Evolutionary conservation across 1,140 invertebrate species (phyloP), one percentile per base, ranked within the genome.

Genomic region (Drosophila persimilis): DNA sequence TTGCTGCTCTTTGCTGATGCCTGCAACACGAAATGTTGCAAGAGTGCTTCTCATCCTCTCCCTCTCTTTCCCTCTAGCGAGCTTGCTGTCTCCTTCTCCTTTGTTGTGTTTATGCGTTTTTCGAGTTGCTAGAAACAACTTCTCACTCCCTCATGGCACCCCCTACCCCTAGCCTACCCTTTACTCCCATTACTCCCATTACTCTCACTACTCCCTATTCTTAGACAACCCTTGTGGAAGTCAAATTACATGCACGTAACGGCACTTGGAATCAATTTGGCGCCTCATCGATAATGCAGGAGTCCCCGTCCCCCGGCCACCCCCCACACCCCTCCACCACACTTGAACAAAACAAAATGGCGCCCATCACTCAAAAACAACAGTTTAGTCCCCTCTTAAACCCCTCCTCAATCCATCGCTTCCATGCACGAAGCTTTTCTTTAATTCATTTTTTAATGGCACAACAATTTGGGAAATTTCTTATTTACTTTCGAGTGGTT

Each of bases 381-480:
- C 43, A 57, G 35, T 39, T 59, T 55, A 6, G 9, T 5, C 3
- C 22, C 24, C 15, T 5, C 20, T 29, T n/a, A n/a, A 22, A 22
- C 11, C 7, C 4, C n/a, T 2, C 11, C 31, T 24, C 24, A 24
- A 39, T 29, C 47, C 13, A 31, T 8, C 29, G 0, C 2, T 29
- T 2, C 29, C 6, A 53, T 44, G 2, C 15, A 17, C 39, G 13
- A 9, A 55, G 52, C 69, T 50, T 70, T 57, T 70, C 52, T 69
- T 79, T 83, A 84, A 84, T 83, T 84, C 80, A 84, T 83, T 83
- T 39, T 83, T 78, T 83, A 83, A 84, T 84, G 81, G 74, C 62
- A 73, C 70, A 84, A 83, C 80, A 84, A 83, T 77, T 52, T 62
- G 57, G 44, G 53, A 55, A 56, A 48, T 48, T 56, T 48, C 20